These are phyloP conservation scores for Aporophyla nigra DNA, from an alignment of 2,888 invertebrate species.

Conservation along the genomic window DNA sequence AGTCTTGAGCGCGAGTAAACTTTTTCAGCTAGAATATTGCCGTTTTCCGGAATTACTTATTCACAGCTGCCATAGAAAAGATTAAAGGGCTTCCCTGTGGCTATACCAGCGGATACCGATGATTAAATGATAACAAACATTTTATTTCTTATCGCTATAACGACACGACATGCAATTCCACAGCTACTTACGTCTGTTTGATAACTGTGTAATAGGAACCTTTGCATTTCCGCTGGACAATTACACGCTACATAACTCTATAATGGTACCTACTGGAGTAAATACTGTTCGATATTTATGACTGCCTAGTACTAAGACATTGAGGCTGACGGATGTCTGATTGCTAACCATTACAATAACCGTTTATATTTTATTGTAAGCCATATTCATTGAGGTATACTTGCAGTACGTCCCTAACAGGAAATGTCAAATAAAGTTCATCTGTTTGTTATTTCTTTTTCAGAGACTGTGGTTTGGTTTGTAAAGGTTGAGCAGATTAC, in stretches of 20 bases:
- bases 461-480: slow-evolving; percentile 34
- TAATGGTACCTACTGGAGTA: slow-evolving; percentile 36
- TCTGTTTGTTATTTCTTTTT: slow-evolving; percentile 42
- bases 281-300: slow-evolving; percentile 51
- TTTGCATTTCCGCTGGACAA: slow-evolving; percentile 60
- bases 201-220: slow-evolving; percentile 64
- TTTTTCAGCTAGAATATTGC: slow-evolving; percentile 29
- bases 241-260: slow-evolving; percentile 52
- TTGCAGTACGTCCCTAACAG: slow-evolving; percentile 35
- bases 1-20: slow-evolving; percentile 23
- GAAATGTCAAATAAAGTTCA: slow-evolving; percentile 65
- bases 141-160: slow-evolving; percentile 65
- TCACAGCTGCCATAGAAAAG: slow-evolving; percentile 37
- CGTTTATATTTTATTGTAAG: slow-evolving; percentile 48
- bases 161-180: slow-evolving; percentile 60
- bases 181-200: slow-evolving; percentile 58
- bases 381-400: slow-evolving; percentile 33
- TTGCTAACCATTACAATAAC: slow-evolving; percentile 38
- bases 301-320: slow-evolving; percentile 30
- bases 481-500: slow-evolving; percentile 51
- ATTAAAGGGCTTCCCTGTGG: slow-evolving; percentile 47
- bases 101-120: slow-evolving; percentile 58
- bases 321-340: slow-evolving; percentile 33
- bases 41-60: slow-evolving; percentile 45
- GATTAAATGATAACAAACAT: slow-evolving; percentile 68